Percentiles rank a stretch among this genome's conserved stretches.
phyloP scores from a whole-genome alignment of 2,888 invertebrate species.

The Lasioglossum lativentre region DNA sequence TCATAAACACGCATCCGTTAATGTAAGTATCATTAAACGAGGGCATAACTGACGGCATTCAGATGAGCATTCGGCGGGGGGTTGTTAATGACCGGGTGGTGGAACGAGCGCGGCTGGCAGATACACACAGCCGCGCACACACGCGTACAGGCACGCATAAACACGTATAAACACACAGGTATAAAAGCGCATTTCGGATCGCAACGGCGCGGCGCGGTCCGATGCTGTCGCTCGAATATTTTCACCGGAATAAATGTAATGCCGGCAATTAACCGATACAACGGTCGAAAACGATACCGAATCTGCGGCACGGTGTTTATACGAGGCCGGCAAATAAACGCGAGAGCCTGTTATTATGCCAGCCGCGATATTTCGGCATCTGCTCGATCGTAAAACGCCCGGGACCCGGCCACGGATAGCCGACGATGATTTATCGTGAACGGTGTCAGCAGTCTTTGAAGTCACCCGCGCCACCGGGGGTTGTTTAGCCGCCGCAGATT shows the following conservation, averaged over 20 bases:
- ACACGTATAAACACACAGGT: not conserved
- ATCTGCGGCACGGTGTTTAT: constrained; percentile 51
- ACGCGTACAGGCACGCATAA: not conserved
- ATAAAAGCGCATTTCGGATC: not conserved
- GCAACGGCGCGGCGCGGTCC: not conserved
- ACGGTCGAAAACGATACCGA: constrained; percentile 43
- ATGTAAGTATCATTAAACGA: constrained; percentile 57
- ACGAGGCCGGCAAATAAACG: constrained; percentile 53
- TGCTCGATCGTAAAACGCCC: constrained; percentile 28
- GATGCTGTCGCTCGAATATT: constrained; percentile 36
- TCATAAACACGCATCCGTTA: constrained; percentile 43
- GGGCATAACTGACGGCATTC: constrained; percentile 42
- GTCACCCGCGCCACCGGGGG: constrained; percentile 24
- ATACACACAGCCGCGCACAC: not conserved
- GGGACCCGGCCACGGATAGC: not conserved
- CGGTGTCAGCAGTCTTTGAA: constrained; percentile 49
- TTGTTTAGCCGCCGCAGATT: constrained; percentile 54
- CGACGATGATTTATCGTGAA: constrained; percentile 45
- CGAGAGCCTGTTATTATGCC: constrained; percentile 46
- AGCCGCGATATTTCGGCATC: constrained; percentile 48
- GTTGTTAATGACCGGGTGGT: constrained; percentile 39
- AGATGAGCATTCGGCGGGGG: constrained; percentile 42
- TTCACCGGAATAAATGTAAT: constrained; percentile 54
- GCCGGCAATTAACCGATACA: constrained; percentile 46
- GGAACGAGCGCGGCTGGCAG: constrained; percentile 4